These are phyloP conservation scores for Aeoliscus strigatus DNA, from an alignment of 2,797 vertebrate genomes.

Conservation along the genomic window DNA sequence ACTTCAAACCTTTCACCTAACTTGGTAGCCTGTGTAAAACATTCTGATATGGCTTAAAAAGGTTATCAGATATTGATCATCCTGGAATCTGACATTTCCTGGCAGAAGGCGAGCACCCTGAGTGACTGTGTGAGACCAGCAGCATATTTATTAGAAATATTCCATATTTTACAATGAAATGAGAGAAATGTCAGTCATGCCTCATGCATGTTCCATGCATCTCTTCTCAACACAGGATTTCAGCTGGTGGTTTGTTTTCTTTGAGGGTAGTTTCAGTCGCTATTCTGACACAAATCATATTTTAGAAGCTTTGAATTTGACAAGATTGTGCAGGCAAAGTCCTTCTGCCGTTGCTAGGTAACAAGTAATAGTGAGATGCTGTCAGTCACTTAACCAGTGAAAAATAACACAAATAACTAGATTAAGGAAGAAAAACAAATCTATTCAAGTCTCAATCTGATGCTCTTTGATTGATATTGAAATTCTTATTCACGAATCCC, in stretches of 20 bases:
- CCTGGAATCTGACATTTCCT: slow-evolving; percentile 57
- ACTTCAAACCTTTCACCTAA: too few species aligned
- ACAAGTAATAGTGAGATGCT: slow-evolving; percentile 28
- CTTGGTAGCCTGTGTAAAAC: slow-evolving; percentile 38
- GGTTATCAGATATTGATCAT: slow-evolving; percentile 57
- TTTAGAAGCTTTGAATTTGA: slow-evolving; percentile 39
- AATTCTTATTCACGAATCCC: too few species aligned
- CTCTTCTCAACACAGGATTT: slow-evolving; percentile 6
- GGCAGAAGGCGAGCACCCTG: slow-evolving; percentile 32
- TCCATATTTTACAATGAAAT: slow-evolving; percentile 34
- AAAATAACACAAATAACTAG: slow-evolving; percentile 21
- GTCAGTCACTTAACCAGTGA: slow-evolving; percentile 24
- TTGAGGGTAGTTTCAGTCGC: slow-evolving; percentile 4
- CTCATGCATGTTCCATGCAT: not conserved
- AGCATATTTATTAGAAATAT: slow-evolving; percentile 37
- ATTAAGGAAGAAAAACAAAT: slow-evolving; percentile 20
- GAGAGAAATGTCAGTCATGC: slow-evolving; percentile 6
- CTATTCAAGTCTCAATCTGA: slow-evolving; percentile 17
- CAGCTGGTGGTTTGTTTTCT: slow-evolving; percentile 7
- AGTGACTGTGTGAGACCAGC: slow-evolving; percentile 32
- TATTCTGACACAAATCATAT: slow-evolving; percentile 17
- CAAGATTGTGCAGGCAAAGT: slow-evolving; percentile 26
- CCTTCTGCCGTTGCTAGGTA: slow-evolving; percentile 42
- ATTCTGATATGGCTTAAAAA: slow-evolving; percentile 55
- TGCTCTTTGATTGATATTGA: slow-evolving; percentile 7